Base-by-base conservation (phyloP, 2,113 vertebrate genomes). In the Hippocampus mohnikei region DNA sequence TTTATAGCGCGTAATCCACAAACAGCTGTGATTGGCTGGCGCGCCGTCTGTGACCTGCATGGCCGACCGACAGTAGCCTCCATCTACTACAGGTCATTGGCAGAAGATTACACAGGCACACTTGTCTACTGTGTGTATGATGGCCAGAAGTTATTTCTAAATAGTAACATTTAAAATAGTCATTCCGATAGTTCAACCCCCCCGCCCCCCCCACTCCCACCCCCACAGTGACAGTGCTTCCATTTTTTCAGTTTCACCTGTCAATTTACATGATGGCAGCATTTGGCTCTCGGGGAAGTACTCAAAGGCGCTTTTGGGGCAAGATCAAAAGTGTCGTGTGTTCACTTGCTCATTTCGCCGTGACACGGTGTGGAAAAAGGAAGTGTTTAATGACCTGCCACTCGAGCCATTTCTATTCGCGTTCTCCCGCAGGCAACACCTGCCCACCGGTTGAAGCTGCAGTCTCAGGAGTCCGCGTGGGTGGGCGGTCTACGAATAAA, bases 51-150 rank as follows among this genome's bases (percentile, higher is more conserved):
- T 74, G 79, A 83, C 71, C 71, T 2, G 37, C 44, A 46, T 79
- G 79, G 68, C 82, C 42, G 33, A 37, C 33, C 82, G 42, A 37
- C 37, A 81, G 76, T 86, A 86, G 87, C 84, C 80, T 69, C 74
- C 11, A 78, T 80, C 62, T 73, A 80, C 77, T 84, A 73, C 21
- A 12, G 78, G 81, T 86, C 77, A 81, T 83, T 80, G 84, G 76
- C 69, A 77, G 76, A 52, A 69, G 81, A 86, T 85, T 84, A 87
- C 72, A 5, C 64, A 42, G 61, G 27, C 48, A 48, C 15, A 44
- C 50, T 10, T n/a, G 20, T 23, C 40, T 12, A 65, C 61, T 63
- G 37, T 20, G 46, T 5, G 4, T 48, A 48, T 16, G 15, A 48
- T 48, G 4, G 13, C 13, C 12, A 1, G 12, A 48, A 18, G 46